phyloP scores from a whole-genome alignment of 1,140 invertebrate species.

The Cryptotermes secundus region DNA sequence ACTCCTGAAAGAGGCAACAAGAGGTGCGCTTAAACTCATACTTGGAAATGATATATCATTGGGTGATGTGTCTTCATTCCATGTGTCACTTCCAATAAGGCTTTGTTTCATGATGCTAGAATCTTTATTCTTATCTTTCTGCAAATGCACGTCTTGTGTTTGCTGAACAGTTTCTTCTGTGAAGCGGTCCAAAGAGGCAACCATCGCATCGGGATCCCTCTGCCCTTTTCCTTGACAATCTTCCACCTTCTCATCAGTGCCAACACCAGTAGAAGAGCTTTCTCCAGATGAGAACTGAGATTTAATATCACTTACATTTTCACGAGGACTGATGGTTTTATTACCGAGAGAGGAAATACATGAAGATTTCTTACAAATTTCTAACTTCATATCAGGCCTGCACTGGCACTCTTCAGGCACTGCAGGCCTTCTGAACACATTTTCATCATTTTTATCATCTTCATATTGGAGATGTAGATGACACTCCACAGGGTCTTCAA shows the following conservation, averaged over 20 bases:
- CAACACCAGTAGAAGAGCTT: background rate
- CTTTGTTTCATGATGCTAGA: slow-evolving; percentile 35
- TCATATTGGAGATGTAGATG: background rate
- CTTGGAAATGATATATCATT: slow-evolving; percentile 77
- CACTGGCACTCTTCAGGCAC: background rate
- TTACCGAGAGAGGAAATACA: background rate
- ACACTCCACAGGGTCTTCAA: background rate
- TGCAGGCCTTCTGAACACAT: background rate
- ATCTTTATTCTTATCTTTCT: slow-evolving; percentile 40
- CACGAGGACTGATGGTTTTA: background rate
- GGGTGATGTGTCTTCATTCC: slow-evolving; percentile 72
- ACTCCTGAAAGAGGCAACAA: slow-evolving; percentile 66
- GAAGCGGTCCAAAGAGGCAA: slow-evolving; percentile 62
- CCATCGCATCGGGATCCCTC: slow-evolving; percentile 57
- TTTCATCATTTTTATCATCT: background rate
- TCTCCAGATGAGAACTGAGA: slow-evolving; percentile 22
- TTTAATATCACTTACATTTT: background rate
- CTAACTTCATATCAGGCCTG: background rate
- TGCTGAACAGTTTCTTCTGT: slow-evolving; percentile 64
- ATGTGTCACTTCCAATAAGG: slow-evolving; percentile 53
- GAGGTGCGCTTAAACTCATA: slow-evolving; percentile 69
- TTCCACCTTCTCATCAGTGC: background rate
- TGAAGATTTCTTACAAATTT: background rate
- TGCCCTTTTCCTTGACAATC: background rate
- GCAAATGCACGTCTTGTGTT: slow-evolving; percentile 47